phyloP scores from a whole-genome alignment of 2,797 vertebrate species.

The Epinephelus malabaricus region DNA sequence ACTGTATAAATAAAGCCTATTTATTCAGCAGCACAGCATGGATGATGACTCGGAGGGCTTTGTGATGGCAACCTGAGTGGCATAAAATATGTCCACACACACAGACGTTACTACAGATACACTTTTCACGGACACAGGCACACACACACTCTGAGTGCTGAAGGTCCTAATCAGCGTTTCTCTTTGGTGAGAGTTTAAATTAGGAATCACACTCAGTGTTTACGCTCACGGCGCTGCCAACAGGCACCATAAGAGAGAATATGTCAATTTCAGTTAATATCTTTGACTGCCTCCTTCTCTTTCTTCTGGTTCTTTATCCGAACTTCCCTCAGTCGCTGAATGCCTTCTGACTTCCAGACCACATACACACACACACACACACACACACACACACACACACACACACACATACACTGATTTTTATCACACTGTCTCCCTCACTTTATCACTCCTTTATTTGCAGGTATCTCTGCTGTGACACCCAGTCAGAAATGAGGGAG shows the following conservation, averaged over 20 bases:
- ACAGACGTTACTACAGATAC: not conserved
- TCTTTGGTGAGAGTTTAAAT: conserved; percentile 51
- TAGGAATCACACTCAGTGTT: conserved; percentile 46
- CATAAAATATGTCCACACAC: conserved; percentile 51
- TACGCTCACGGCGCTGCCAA: conserved; percentile 16
- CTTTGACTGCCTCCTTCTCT: conserved; percentile 7
- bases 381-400: not conserved
- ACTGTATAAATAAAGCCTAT: conserved; percentile 67
- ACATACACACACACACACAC: conserved; percentile 5
- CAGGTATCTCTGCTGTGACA: conserved; percentile 96
- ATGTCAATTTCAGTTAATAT: conserved; percentile 42
- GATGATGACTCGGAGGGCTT: conserved; percentile 62
- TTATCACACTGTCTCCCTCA: conserved; percentile 25
- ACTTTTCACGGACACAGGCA: conserved; percentile 17
- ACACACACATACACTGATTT: conserved; percentile 1
- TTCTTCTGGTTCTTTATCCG: conserved; percentile 6
- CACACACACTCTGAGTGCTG: conserved; percentile 17
- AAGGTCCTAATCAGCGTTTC: conserved; percentile 53
- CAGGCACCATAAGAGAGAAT: not conserved
- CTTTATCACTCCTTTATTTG: conserved; percentile 45
- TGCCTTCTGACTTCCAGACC: conserved; percentile 3
- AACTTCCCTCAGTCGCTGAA: not conserved
- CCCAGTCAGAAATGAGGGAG: conserved; percentile 91
- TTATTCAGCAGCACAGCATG: conserved; percentile 61
- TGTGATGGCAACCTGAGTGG: conserved; percentile 44